Base-by-base conservation (phyloP, 2,113 vertebrate species). In the Gracilinanus agilis region DNA sequence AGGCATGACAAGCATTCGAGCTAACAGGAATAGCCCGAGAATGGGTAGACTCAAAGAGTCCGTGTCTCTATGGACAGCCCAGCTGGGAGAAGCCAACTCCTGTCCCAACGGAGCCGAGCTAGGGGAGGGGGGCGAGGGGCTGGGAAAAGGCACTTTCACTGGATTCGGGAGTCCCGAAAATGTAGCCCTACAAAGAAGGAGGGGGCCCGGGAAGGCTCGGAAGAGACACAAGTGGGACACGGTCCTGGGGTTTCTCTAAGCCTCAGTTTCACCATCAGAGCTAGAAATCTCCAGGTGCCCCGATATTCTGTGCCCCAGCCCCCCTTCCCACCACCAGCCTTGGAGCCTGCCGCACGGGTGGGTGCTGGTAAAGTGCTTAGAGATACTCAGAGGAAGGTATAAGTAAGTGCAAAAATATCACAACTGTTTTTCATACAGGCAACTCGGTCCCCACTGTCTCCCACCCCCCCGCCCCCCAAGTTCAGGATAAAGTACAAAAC, bases 341-440 rank as follows among this genome's bases (percentile, higher is more conserved):
- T 83, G 67, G 67, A 83, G 40, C 67, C 94, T 54, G 53, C 93
- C 58, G 0, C 58, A 53, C 27, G 44, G 16, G 44, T 12, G 55
- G 92, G 61, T 23, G 8, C 4, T 44, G 94, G 88, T 97, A 96
- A 97, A 97, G 97, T 97, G 95, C 97, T 94, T 92, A 89, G 89
- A 96, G 94, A 93, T 91, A 9, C 40, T 89, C 92, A 94, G 92
- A 75, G 56, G 90, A 95, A 91, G 97, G 97, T 89, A 56, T 94
- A 94, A 94, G 95, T 91, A 94, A 93, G 90, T 44, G 91, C 90
- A 55, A 90, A 96, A 83, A 93, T 56, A 88, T 88, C 92, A 19
- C 55, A 58, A 89, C 29, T 44, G 0, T 7, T 83, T 83, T 40
- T 83, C 67, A 83, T 40, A 83, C 67, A 83, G 67, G 67, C 67